Evolutionary conservation across 64 coral and sea anemone species (phyloP).

Genomic region (Actinia equina): DNA sequence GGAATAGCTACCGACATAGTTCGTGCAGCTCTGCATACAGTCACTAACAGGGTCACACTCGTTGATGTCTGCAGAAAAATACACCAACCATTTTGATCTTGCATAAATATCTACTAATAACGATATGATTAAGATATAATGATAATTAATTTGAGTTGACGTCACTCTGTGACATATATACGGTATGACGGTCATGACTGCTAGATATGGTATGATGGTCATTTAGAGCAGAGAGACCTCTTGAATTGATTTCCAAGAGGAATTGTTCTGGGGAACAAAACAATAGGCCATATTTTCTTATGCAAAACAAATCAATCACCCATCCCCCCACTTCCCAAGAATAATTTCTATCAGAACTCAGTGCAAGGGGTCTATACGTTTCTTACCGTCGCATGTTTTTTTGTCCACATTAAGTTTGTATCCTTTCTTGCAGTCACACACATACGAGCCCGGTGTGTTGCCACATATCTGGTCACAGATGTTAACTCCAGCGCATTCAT

Average conservation of each 20-base stretch:
- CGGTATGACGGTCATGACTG: background rate
- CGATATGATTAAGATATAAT: background rate
- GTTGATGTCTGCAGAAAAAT: background rate
- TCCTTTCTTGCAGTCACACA: constrained; percentile 26
- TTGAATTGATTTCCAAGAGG: too few relatives aligned
- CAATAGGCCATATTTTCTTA: too few relatives aligned
- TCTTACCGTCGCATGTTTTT: constrained; percentile 36
- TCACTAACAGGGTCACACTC: background rate
- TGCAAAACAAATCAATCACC: too few relatives aligned
- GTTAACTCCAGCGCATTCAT: constrained; percentile 14
- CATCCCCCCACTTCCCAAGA: too few relatives aligned
- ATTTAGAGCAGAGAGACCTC: too few relatives aligned
- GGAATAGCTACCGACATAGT: background rate
- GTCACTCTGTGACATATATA: background rate
- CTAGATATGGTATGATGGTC: background rate
- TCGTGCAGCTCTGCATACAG: background rate
- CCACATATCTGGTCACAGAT: constrained; percentile 16
- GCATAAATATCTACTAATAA: background rate
- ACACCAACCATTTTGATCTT: background rate
- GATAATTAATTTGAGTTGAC: background rate
- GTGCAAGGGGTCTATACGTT: too few relatives aligned
- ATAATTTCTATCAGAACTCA: too few relatives aligned
- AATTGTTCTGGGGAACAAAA: too few relatives aligned
- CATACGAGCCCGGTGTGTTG: constrained; percentile 45
- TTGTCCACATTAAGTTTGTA: constrained; percentile 27